Evolutionary conservation across 1,140 invertebrate species (phyloP), one percentile per base, ranked within the genome.

Genomic region (Armadillidium nasatum): DNA sequence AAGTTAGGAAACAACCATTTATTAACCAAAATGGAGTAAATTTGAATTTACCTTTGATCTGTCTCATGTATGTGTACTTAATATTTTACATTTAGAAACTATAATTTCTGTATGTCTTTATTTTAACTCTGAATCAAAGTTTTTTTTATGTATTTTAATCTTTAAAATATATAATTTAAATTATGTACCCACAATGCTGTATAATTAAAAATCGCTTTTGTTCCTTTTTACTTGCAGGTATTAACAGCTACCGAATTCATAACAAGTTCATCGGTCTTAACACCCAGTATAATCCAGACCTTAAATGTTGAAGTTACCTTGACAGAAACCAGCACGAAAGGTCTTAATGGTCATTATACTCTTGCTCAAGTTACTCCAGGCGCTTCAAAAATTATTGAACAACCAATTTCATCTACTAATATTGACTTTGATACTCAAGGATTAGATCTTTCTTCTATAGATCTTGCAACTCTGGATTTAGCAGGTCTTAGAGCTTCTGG

Each of bases 221-320:
- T 60, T 60, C 7, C 19, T 3, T 60, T 23, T 76, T 71, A 2
- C 7, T 44, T 75, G 9, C 79, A 80, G 79, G 77, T 80, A 13
- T 77, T 80, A 67, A 78, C 77, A 4, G 79, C 79, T 21, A 80
- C 79, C 0, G 79, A 80, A 50, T 78, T 76, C 72, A 76, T 78
- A 74, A 80, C 79, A 4, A 77, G 78, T 19, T 78, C 79, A 0
- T 72, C 77, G 7, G 79, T 80, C 44, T 43, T 50, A 44, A 50
- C 77, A 45, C 79, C 79, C 9, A 76, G 76, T 68, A 76, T 80
- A 67, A 68, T 80, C 19, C 75, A 80, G 23, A 80, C 79, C 0
- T 74, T 76, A 10, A 76, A 76, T 19, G 79, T 80, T 15, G 76
- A 80, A 71, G 77, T 80, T 68, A 78, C 77, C 4, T 46, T 80